phyloP scores from a whole-genome alignment of 2,113 vertebrate species.

The Gasterosteus nipponicus region DNA sequence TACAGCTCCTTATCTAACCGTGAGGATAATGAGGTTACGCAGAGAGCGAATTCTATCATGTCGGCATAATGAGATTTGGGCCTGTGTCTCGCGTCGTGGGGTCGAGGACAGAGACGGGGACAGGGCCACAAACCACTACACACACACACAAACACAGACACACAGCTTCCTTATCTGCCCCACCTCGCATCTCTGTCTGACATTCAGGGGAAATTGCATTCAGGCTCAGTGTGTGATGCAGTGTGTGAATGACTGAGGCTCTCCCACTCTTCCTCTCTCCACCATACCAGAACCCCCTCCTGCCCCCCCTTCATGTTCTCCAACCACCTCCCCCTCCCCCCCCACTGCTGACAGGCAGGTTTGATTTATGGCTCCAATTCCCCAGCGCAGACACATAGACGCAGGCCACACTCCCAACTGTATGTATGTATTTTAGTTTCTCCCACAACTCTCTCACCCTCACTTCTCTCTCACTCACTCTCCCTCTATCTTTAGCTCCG shows the following conservation, averaged over 20 bases:
- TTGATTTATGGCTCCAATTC: conserved; percentile 87
- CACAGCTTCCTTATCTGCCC: conserved; percentile 75
- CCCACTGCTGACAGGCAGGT: conserved; percentile 77
- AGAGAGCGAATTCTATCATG: conserved; percentile 82
- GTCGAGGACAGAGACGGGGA: conserved; percentile 66
- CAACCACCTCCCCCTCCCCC: conserved; percentile 59
- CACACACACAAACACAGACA: conserved; percentile 41
- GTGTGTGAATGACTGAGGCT: conserved; percentile 67
- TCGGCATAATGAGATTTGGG: conserved; percentile 81
- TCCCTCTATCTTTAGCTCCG: conserved; percentile 33
- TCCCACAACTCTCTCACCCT: conserved; percentile 40
- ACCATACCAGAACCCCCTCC: conserved; percentile 2
- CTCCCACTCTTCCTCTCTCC: conserved; percentile 48
- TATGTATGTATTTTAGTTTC: conserved; percentile 79
- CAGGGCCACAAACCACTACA: conserved; percentile 37
- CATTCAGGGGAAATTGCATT: conserved; percentile 84
- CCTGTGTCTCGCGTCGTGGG: conserved; percentile 60
- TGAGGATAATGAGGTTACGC: conserved; percentile 84
- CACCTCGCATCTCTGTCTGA: conserved; percentile 77
- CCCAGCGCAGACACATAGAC: conserved; percentile 77
- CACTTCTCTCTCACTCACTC: conserved; percentile 42
- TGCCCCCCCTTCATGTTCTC: conserved; percentile 64
- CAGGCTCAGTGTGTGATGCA: conserved; percentile 68
- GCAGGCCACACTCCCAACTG: conserved; percentile 77
- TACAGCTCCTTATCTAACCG: conserved; percentile 81